Evolutionary conservation across 2,113 vertebrate species (phyloP).

Genomic region (Toxostoma redivivum): DNA sequence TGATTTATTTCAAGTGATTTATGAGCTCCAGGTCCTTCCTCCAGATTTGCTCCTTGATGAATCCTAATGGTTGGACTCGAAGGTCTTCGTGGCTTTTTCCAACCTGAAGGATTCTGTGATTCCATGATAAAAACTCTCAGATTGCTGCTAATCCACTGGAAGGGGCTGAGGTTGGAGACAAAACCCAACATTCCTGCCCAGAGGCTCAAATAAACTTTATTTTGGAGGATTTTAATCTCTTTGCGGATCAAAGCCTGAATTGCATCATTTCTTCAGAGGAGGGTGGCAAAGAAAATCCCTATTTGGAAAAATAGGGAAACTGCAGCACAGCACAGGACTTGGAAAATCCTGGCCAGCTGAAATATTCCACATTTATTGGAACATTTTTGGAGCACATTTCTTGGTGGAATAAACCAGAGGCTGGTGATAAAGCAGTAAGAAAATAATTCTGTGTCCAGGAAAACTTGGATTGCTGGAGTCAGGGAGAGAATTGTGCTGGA

Average conservation of each 20-base stretch:
- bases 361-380: neutral
- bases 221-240: neutral
- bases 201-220: neutral
- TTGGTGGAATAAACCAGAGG: neutral
- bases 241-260: neutral
- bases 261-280: neutral
- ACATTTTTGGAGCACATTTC: neutral
- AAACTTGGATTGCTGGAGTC: neutral
- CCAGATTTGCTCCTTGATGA: no score
- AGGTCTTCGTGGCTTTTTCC: neutral
- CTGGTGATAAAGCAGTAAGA: neutral
- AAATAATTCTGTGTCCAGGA: neutral
- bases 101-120: neutral
- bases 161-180: neutral
- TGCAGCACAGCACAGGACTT: neutral
- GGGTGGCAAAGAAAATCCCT: neutral
- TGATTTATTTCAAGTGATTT: neutral
- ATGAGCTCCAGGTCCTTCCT: neutral
- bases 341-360: neutral
- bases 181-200: neutral
- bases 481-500: neutral
- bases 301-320: neutral
- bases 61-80: neutral
- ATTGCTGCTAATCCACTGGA: accelerated
- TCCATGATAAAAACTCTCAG: neutral